Evolutionary conservation across 2,888 invertebrate species (phyloP).

Genomic region (Acanthoscelides obtectus): DNA sequence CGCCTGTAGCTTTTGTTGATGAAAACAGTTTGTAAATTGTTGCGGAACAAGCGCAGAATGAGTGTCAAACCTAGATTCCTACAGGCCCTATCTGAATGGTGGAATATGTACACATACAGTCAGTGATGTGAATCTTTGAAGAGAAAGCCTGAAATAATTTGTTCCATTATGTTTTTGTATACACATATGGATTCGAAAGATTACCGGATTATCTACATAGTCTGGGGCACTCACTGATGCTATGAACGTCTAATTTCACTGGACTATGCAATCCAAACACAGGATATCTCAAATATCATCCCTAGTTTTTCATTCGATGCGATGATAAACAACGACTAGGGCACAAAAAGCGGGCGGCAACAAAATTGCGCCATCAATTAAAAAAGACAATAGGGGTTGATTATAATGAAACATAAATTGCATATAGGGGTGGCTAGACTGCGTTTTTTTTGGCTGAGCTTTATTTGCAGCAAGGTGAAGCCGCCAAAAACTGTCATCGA

Average conservation of each 20-base stretch:
- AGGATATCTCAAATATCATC: neutral
- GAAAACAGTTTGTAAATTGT: no score
- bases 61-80: no score
- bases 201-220: no score
- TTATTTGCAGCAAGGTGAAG: neutral
- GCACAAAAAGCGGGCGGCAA: neutral
- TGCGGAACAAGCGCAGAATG: no score
- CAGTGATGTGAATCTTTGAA: no score
- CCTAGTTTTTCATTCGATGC: neutral
- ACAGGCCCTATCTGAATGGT: no score
- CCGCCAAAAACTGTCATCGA: neutral
- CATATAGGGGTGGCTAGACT: neutral
- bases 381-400: neutral
- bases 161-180: no score
- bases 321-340: neutral
- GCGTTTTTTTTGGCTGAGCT: neutral
- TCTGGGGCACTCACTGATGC: no score
- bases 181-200: no score
- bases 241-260: neutral
- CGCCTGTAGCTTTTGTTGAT: no score
- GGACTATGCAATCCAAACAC: neutral
- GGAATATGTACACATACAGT: no score
- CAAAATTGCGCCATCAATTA: neutral
- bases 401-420: neutral
- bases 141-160: no score